Evolutionary conservation across 1,140 invertebrate species (phyloP).

Genomic region (Lepidotrigona ventralis): DNA sequence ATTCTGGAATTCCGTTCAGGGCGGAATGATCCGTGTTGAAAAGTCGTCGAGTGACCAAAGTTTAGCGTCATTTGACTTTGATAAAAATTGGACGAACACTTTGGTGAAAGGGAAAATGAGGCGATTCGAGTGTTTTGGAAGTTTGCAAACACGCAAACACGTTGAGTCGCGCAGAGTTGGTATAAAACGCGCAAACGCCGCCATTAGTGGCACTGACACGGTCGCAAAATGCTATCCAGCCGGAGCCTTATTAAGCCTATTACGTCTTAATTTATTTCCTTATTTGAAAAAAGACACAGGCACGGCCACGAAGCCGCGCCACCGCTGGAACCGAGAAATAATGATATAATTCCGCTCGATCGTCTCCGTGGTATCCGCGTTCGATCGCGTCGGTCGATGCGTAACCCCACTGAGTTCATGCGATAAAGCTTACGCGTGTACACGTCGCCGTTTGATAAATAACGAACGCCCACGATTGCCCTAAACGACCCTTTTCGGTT

Average conservation of each 20-base stretch:
- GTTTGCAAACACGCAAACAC: conserved; percentile 13
- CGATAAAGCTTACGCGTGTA: conserved; percentile 41
- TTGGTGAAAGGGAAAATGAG: background rate
- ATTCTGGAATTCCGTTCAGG: too few relatives aligned
- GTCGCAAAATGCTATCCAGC: conserved; percentile 61
- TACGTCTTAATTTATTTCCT: conserved; percentile 66
- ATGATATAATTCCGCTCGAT: conserved; percentile 60
- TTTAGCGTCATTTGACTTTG: background rate
- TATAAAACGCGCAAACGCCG: conserved; percentile 61
- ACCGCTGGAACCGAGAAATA: conserved; percentile 32
- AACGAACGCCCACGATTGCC: conserved; percentile 57
- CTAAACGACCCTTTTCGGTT: conserved; percentile 18
- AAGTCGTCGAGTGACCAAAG: background rate
- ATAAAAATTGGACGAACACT: conserved; percentile 3
- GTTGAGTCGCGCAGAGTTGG: conserved; percentile 28
- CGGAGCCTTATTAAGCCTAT: conserved; percentile 64
- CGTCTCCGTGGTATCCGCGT: conserved; percentile 58
- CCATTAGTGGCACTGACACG: conserved; percentile 62
- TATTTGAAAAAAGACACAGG: conserved; percentile 51
- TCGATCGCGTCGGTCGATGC: conserved; percentile 40
- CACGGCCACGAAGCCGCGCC: background rate
- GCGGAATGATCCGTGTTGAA: too few relatives aligned
- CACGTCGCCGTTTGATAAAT: conserved; percentile 32
- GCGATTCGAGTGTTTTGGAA: conserved; percentile 30
- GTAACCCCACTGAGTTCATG: conserved; percentile 27